Conservation (phyloP, 2,888 invertebrate genomes). For the Sinodicranocentrus sp. region DNA sequence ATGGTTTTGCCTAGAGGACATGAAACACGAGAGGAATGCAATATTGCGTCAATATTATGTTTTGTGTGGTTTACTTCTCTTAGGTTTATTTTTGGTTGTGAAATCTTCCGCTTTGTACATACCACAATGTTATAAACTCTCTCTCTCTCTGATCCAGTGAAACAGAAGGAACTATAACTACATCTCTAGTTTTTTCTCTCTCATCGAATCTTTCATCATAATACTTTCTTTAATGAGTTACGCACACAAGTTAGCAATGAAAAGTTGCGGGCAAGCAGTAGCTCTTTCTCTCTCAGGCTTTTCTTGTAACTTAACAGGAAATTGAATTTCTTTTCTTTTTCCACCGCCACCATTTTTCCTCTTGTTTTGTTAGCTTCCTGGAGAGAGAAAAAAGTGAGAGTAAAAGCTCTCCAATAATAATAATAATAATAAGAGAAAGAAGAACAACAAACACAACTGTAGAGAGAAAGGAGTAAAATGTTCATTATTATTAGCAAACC, state of each 20-base stretch:
- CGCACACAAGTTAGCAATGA: conserved; percentile 59
- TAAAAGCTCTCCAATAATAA: neutral
- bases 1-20: no score
- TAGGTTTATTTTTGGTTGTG: no score
- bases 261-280: conserved; percentile 57
- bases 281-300: conserved; percentile 37
- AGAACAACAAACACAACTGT: conserved; percentile 14
- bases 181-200: no score
- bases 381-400: conserved; percentile 12
- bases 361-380: conserved; percentile 12
- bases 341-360: conserved; percentile 2
- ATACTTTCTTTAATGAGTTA: conserved; percentile 60
- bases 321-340: conserved; percentile 54
- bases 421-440: conserved; percentile 23
- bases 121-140: no score
- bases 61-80: no score
- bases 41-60: no score
- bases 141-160: no score
- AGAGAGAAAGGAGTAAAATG: conserved; percentile 19
- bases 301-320: conserved; percentile 43
- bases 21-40: no score
- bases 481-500: conserved; percentile 49
- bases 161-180: no score
- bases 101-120: no score
- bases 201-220: neutral